Percentiles rank a stretch among this genome's conserved stretches.
These are phyloP conservation scores for Suncus etruscus DNA, from an alignment of 2,113 vertebrate genomes.

Conservation along the genomic window DNA sequence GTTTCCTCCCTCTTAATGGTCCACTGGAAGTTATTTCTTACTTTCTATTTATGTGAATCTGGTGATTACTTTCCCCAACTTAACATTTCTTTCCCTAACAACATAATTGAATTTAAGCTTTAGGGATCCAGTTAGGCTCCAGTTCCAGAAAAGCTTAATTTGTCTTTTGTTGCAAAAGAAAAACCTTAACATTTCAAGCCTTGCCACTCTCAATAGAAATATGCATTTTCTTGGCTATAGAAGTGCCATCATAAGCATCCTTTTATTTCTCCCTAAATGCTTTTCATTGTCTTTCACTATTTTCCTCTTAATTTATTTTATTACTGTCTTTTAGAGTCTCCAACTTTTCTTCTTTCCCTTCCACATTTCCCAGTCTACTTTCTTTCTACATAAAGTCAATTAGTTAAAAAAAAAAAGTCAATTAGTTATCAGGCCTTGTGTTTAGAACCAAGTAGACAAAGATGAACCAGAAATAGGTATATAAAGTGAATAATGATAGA, in stretches of 20 bases:
- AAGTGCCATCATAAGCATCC: background rate
- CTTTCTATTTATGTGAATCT: background rate
- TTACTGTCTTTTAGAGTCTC: background rate
- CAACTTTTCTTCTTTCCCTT: too few species aligned
- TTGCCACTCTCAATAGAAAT: background rate
- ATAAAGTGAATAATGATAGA: background rate
- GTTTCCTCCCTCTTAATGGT: background rate
- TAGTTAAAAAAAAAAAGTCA: background rate
- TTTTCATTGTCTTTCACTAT: background rate
- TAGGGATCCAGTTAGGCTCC: background rate
- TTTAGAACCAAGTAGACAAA: background rate
- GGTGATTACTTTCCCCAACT: conserved; percentile 39
- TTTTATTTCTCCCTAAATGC: background rate
- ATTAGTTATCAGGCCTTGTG: background rate
- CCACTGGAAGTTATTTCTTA: background rate
- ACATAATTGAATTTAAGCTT: conserved; percentile 55
- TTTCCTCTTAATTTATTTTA: background rate
- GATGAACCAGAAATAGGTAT: background rate
- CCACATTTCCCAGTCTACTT: too few species aligned
- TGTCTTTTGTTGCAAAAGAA: conserved; percentile 20
- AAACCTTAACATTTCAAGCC: background rate
- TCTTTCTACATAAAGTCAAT: too few species aligned
- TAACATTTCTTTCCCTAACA: background rate
- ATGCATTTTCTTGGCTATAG: background rate
- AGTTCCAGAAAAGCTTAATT: background rate